Evolutionary conservation across 2,113 vertebrate species (phyloP).

Genomic region (Elephas maximus): DNA sequence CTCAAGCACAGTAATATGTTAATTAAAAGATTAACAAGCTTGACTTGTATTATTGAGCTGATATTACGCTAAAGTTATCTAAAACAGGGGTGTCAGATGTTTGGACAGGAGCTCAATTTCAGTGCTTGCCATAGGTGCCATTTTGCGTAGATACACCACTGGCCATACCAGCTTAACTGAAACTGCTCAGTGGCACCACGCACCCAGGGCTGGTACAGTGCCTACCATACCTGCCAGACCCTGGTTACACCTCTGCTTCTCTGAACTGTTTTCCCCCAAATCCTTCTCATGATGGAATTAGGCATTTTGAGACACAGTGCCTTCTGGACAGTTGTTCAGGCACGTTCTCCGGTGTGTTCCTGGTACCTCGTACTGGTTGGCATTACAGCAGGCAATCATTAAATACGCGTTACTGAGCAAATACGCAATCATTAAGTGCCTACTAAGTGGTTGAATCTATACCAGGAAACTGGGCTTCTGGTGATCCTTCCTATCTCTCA

Average conservation of each 20-base stretch:
- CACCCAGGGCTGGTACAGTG: no score
- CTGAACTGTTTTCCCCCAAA: background rate
- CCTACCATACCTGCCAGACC: background rate
- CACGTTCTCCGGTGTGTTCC: background rate
- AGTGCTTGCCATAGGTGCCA: no score
- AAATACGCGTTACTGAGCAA: background rate
- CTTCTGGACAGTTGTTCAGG: background rate
- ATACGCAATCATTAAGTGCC: background rate
- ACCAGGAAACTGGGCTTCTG: background rate
- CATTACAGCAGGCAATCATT: background rate
- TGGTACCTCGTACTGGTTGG: background rate
- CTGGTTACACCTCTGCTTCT: background rate
- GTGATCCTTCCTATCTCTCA: background rate
- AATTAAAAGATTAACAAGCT: no score
- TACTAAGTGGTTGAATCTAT: background rate
- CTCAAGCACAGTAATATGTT: no score
- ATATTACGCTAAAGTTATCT: no score
- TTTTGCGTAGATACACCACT: no score
- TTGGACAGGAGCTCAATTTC: no score
- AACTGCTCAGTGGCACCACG: no score
- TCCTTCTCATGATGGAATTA: background rate
- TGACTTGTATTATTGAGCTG: no score
- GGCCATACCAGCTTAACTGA: no score
- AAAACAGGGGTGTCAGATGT: no score
- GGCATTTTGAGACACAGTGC: background rate